Evolutionary conservation across 2,797 vertebrate genomes (phyloP).

Genomic region (Platalea minor): DNA sequence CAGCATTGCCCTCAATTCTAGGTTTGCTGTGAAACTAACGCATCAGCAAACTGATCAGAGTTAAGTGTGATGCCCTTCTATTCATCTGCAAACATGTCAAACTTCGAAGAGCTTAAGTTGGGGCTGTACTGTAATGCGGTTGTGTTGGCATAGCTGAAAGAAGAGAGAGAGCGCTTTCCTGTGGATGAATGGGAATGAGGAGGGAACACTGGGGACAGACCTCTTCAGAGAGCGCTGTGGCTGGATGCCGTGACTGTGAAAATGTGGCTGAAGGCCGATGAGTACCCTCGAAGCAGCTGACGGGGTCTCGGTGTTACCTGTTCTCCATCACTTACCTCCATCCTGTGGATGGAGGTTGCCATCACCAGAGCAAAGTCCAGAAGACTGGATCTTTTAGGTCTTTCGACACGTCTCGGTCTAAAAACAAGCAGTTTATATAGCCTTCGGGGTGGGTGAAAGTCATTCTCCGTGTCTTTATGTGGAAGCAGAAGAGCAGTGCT

Average conservation of each 20-base stretch:
- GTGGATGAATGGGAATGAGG: too few species aligned
- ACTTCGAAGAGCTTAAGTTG: not conserved
- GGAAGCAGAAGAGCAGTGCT: not conserved
- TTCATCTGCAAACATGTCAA: accelerated
- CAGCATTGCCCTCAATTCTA: not conserved
- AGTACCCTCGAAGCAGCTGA: not conserved
- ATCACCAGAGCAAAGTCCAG: not conserved
- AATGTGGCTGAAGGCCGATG: not conserved
- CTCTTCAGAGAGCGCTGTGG: not conserved
- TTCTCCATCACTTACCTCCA: not conserved
- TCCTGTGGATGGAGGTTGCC: not conserved
- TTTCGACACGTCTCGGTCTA: not conserved
- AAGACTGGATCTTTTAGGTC: not conserved
- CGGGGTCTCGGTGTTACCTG: not conserved
- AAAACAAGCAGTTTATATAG: not conserved
- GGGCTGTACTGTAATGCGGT: accelerated
- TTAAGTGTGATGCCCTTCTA: not conserved
- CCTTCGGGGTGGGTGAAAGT: not conserved
- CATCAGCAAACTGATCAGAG: not conserved
- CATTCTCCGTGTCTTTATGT: not conserved
- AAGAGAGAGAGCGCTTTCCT: not conserved
- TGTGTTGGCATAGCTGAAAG: not conserved
- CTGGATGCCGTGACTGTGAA: not conserved
- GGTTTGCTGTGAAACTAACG: not conserved
- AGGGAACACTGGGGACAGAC: not conserved